Evolutionary conservation across 2,888 invertebrate species (phyloP), one percentile per base, ranked within the genome.

Genomic region (Thelaira solivaga): DNA sequence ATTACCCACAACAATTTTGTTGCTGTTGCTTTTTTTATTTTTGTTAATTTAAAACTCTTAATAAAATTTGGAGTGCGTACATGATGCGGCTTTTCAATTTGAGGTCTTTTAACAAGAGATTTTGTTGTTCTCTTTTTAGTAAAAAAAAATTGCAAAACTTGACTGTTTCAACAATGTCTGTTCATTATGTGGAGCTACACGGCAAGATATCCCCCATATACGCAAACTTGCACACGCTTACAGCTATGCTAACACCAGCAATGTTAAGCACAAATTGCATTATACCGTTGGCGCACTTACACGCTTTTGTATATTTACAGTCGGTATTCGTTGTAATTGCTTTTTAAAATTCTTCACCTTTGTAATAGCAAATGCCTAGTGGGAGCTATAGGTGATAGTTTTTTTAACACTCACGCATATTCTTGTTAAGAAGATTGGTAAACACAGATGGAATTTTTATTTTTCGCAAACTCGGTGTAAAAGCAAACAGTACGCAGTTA

Each of bases 301-400:
- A n/a, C n/a, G n/a, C n/a, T n/a, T n/a, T n/a, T n/a, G n/a, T n/a
- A n/a, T n/a, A n/a, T n/a, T n/a, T n/a, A n/a, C n/a, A 51, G 34
- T 59, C 34, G 61, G 65, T 55, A 29, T 41, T 34, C 49, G 20
- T 41, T 16, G 68, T 51, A 77, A 77, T 77, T 77, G 73, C 77
- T 77, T 62, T 73, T 77, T 77, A 77, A 68, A 68, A 73, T 77
- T 72, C 73, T 68, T 43, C 62, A 34, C 36, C 26, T 49, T 49
- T n/a, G n/a, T 62, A 73, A 67, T 77, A 62, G 55, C 34, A 62
- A 73, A 73, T 76, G 73, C 67, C 73, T 64, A 64, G 43, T 73
- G 49, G 67, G 55, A 72, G 18, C 53, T n/a, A n/a, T n/a, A n/a
- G n/a, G n/a, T n/a, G n/a, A n/a, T n/a, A n/a, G n/a, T n/a, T n/a